Conservation (phyloP, 1,140 invertebrate genomes). For the Trigoniulus corallinus region DNA sequence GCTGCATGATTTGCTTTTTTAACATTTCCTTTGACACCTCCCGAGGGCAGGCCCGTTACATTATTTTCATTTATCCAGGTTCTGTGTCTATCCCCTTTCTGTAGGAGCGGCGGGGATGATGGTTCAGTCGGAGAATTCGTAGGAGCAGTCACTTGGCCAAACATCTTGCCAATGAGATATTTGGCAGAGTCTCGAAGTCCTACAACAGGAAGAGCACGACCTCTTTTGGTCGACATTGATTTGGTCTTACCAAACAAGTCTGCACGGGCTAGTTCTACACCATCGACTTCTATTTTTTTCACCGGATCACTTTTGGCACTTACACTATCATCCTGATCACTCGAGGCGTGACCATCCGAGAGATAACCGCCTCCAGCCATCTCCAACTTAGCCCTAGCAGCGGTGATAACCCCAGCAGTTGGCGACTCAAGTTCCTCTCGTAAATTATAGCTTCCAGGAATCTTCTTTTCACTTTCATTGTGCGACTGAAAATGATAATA, state of each 20-base stretch:
- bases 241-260: too few species aligned
- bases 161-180: not conserved
- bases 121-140: not conserved
- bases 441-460: too few species aligned
- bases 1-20: slow-evolving; percentile 6
- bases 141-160: not conserved
- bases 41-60: slow-evolving; percentile 1
- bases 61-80: not conserved
- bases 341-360: slow-evolving; percentile 49
- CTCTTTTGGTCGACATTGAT: not conserved
- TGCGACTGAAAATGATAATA: too few species aligned
- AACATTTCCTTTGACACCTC: slow-evolving; percentile 4
- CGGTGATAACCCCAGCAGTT: not conserved
- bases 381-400: not conserved
- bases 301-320: slow-evolving; percentile 4
- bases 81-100: not conserved
- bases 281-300: too few species aligned
- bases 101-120: not conserved
- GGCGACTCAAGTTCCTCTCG: too few species aligned
- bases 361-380: slow-evolving; percentile 29
- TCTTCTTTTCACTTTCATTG: too few species aligned
- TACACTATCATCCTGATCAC: slow-evolving; percentile 39
- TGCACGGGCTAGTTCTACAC: too few species aligned
- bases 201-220: not conserved
- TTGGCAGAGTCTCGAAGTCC: not conserved